phyloP scores from a whole-genome alignment of 2,888 invertebrate genomes.

The Acanthosepion lycidas region DNA sequence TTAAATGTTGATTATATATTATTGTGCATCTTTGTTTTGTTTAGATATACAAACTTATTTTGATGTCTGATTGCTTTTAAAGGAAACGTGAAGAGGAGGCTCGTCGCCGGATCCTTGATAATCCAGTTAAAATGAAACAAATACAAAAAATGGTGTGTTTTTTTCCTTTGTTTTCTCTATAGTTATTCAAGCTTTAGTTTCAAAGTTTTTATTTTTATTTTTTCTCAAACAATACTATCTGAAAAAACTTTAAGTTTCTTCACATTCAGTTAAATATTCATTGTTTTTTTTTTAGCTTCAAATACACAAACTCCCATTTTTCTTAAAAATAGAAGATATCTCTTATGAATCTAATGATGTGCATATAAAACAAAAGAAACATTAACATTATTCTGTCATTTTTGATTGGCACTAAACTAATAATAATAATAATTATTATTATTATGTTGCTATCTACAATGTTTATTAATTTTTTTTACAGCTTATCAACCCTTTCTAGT shows the following conservation, averaged over 20 bases:
- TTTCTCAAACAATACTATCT: not conserved
- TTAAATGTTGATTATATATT: not conserved
- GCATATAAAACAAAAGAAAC: too few species aligned
- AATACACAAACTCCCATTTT: too few species aligned
- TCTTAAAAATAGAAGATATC: too few species aligned
- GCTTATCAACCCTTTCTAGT: too few species aligned
- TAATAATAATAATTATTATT: too few species aligned
- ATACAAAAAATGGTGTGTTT: slow-evolving; percentile 83
- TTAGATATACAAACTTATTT: not conserved
- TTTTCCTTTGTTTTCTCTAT: not conserved
- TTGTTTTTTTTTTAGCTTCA: not conserved
- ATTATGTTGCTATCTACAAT: too few species aligned
- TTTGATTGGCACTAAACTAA: too few species aligned
- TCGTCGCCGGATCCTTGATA: slow-evolving; percentile 87
- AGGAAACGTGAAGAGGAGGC: slow-evolving; percentile 90
- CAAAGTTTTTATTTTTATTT: not conserved
- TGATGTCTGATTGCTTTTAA: slow-evolving; percentile 24
- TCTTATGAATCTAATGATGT: too few species aligned
- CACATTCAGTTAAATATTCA: not conserved
- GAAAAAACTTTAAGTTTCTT: not conserved
- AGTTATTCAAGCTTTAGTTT: not conserved
- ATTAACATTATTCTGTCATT: too few species aligned
- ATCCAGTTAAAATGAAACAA: slow-evolving; percentile 91
- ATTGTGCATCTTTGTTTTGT: not conserved
- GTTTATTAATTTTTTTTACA: too few species aligned